Evolutionary conservation across 2,113 vertebrate species (phyloP).

Genomic region (Speoplatyrhinus poulsoni): DNA sequence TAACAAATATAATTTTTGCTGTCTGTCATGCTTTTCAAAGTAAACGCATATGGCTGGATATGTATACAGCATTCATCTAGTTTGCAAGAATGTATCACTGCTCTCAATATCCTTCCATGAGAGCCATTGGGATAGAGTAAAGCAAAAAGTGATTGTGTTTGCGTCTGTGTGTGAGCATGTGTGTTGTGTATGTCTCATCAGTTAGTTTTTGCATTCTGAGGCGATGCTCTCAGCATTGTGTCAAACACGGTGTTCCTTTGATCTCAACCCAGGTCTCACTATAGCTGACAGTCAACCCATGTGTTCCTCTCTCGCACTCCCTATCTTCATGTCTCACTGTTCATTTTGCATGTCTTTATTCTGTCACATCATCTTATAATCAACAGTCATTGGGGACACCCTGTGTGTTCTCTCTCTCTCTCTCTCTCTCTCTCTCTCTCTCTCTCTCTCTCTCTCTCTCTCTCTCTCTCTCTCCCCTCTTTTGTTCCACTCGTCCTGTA

Average conservation of each 20-base stretch:
- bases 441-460: slow-evolving; percentile 7
- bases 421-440: slow-evolving; percentile 11
- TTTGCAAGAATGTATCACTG: slow-evolving; percentile 37
- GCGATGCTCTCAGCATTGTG: slow-evolving; percentile 14
- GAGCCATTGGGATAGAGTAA: slow-evolving; percentile 23
- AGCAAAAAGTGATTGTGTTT: background rate
- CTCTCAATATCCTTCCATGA: slow-evolving; percentile 22
- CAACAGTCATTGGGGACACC: slow-evolving; percentile 11
- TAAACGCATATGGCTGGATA: background rate
- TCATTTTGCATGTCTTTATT: slow-evolving; percentile 1
- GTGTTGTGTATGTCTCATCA: slow-evolving; percentile 26
- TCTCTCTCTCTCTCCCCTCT: background rate
- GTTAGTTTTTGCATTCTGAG: slow-evolving; percentile 27
- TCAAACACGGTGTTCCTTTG: slow-evolving; percentile 24
- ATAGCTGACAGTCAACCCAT: slow-evolving; percentile 14
- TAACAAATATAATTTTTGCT: slow-evolving; percentile 25
- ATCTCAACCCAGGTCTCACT: slow-evolving; percentile 27
- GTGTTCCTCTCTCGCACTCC: slow-evolving; percentile 5
- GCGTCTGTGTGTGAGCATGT: background rate
- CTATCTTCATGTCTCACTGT: background rate
- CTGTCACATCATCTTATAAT: slow-evolving; percentile 10
- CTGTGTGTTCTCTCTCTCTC: background rate
- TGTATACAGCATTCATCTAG: slow-evolving; percentile 38
- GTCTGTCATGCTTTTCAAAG: slow-evolving; percentile 49
- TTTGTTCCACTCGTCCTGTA: background rate